Evolutionary conservation across 92 coral and sea anemone species (phyloP), one percentile per base, ranked within the genome.

Genomic region (Metridium senile): DNA sequence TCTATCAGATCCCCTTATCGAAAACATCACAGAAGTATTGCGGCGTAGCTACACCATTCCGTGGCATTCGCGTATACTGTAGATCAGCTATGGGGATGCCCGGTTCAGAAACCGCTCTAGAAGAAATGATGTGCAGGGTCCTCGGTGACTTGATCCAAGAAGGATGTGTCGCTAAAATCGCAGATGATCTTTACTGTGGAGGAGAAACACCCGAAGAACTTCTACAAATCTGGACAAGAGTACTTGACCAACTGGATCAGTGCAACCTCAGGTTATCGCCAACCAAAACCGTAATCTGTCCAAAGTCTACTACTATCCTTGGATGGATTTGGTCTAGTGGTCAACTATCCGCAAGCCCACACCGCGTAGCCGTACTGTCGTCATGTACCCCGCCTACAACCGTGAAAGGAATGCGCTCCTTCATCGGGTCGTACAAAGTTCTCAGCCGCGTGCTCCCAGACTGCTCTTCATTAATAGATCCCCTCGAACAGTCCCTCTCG

Each of bases 151-250:
- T 84, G 16, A 26, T 87, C 28, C 77, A 88, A 62, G 84, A 88
- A 35, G 86, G 86, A 39, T 58, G 25, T 43, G 77, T 80, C 39
- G 79, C 87, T 31, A 81, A 89, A 73, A 75, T 85, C 4, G 85
- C 93, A 22, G 87, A 85, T 27, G 80, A 85, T 74, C 84, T 85
- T 22, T 88, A 75, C 86, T 84, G 89, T 26, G 79, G 89, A 1
- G 71, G 70, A 72, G 66, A 71, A 19, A 66, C 75, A 1, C 86
- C 85, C 21, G 79, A 74, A 26, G 69, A 51, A 11, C 87, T 87
- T 17, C 79, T 82, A 9, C 11, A 18, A 53, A 72, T 39, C 72
- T 87, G 88, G 88, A 16, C 32, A 27, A 58, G 89, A 13, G 86
- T 84, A n/a, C 85, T 84, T 16, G 75, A 74, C 46, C 47, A 71